These are phyloP conservation scores for Sebastes fasciatus DNA, from an alignment of 2,113 vertebrate genomes.

Conservation along the genomic window DNA sequence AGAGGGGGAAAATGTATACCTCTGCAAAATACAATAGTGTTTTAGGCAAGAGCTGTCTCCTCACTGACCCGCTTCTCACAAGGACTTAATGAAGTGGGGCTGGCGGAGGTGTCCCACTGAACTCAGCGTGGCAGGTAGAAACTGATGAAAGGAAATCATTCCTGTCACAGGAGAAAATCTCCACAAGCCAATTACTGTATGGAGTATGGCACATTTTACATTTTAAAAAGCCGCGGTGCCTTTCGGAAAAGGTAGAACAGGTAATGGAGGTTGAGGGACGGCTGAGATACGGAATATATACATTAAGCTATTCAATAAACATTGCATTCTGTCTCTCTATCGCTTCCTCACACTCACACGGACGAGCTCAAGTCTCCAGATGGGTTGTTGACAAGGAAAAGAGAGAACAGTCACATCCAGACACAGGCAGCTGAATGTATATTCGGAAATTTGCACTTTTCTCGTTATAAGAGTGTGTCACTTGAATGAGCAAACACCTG, in stretches of 20 bases:
- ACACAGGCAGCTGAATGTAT: constrained; percentile 71
- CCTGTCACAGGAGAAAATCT: constrained; percentile 68
- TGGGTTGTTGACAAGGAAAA: constrained; percentile 76
- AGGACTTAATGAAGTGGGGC: constrained; percentile 71
- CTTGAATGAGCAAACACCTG: constrained; percentile 79
- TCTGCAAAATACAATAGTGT: constrained; percentile 54
- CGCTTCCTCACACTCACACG: neutral
- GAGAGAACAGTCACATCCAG: constrained; percentile 67
- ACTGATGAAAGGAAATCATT: constrained; percentile 77
- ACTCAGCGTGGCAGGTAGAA: constrained; percentile 67
- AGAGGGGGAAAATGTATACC: constrained; percentile 48
- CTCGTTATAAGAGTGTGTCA: constrained; percentile 82
- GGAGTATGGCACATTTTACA: constrained; percentile 59
- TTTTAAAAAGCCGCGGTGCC: constrained; percentile 54
- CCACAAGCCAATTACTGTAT: constrained; percentile 71
- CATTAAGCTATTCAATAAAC: constrained; percentile 70
- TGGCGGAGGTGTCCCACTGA: constrained; percentile 72
- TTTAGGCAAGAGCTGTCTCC: constrained; percentile 59
- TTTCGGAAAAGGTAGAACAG: constrained; percentile 45
- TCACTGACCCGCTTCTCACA: constrained; percentile 69
- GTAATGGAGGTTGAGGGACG: constrained; percentile 60
- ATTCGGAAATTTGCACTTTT: constrained; percentile 81
- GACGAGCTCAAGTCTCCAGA: constrained; percentile 65
- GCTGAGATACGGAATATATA: constrained; percentile 68
- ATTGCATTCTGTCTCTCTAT: constrained; percentile 40